Evolutionary conservation across 2,797 vertebrate genomes (phyloP), one percentile per base, ranked within the genome.

Genomic region (Sebastes jordani): DNA sequence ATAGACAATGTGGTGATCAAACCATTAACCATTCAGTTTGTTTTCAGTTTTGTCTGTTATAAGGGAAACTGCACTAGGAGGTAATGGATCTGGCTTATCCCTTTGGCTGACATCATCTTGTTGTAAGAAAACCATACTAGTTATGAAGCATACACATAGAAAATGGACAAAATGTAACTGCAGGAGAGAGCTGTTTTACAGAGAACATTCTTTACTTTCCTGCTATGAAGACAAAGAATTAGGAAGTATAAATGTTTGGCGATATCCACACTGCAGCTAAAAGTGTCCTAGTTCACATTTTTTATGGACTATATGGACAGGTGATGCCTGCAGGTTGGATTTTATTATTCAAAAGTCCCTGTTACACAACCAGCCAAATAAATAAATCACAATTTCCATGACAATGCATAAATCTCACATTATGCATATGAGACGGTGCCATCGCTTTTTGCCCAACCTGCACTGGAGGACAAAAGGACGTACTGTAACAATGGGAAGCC

Each of bases 381-480:
- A 75, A 82, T 84, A 74, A 81, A 76, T 80, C 68, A 69, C 23
- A 63, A 66, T 29, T n/a, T 25, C 46, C 58, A 46, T 59, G 60
- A 64, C 71, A 64, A 52, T 27, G 30, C 36, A 83, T 81, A 71
- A 65, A 76, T 85, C 49, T 61, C 72, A 52, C 27, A 78, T 56
- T 76, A 81, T 59, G 54, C 77, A 55, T 75, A 62, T 60, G 49
- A 71, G 74, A 80, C 25, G 63, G 54, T 56, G 76, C 74, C 74
- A 60, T 71, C n/a, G 56, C 70, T 69, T 77, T 77, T 34, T 59
- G 18, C 10, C 38, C 11, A 52, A 66, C 29, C 63, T 70, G 62
- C 62, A 72, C 42, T 7, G 25, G 58, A 79, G 80, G 74, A 82
- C 76, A 85, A 66, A 73, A 68, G 46, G 68, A 71, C 73, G 14